These are phyloP conservation scores for Potamarius usumacintae DNA, from an alignment of 2,113 vertebrate species.

Conservation along the genomic window DNA sequence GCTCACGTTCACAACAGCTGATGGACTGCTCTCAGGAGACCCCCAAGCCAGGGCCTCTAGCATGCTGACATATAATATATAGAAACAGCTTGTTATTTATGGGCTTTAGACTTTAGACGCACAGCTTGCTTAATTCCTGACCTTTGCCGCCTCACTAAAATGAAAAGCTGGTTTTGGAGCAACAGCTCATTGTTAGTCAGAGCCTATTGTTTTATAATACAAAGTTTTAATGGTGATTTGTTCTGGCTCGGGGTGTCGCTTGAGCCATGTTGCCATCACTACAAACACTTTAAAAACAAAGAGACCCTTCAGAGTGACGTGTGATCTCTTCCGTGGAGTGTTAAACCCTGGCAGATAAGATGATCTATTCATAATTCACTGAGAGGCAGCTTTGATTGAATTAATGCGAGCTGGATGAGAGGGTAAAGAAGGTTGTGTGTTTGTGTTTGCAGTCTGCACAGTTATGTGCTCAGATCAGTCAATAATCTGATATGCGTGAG, in stretches of 20 bases:
- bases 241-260: neutral
- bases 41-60: neutral
- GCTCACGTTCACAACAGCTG: constrained; percentile 46
- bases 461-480: constrained; percentile 15
- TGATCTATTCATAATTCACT: constrained; percentile 39
- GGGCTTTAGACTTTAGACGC: constrained; percentile 20
- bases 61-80: constrained; percentile 23
- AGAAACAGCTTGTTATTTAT: constrained; percentile 47
- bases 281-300: constrained; percentile 46
- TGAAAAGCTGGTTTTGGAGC: neutral
- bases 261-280: constrained; percentile 18
- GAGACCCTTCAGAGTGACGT: constrained; percentile 24
- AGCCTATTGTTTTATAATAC: neutral
- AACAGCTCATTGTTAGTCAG: neutral
- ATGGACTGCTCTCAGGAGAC: neutral
- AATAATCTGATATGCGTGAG: constrained; percentile 21
- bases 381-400: constrained; percentile 35
- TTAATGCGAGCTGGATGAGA: constrained; percentile 28
- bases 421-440: constrained; percentile 19
- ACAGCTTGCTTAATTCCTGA: constrained; percentile 32
- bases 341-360: constrained; percentile 36
- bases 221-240: constrained; percentile 4
- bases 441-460: neutral
- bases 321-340: neutral
- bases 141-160: constrained; percentile 25